Evolutionary conservation across 2,113 vertebrate genomes (phyloP), one percentile per base, ranked within the genome.

Genomic region (Melospiza melodia): DNA sequence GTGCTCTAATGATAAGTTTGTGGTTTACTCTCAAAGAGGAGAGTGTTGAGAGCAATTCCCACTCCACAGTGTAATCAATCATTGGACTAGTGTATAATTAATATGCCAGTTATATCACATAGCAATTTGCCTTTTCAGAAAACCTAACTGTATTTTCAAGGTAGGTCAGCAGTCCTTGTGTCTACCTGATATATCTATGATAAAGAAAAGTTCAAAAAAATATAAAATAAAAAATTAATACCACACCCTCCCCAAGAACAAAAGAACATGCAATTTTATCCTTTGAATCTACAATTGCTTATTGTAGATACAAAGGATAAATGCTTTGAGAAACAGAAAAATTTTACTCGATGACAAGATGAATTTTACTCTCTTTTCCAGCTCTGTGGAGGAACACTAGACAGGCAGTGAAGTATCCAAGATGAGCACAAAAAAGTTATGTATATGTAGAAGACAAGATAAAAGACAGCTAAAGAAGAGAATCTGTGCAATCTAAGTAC

Each of bases 11-110:
- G 95, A 95, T 89, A 95, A 93, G 76, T 76, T 84, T 79, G 93
- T 87, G 74, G 76, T 94, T 78, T 37, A 89, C 72, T 94, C 94
- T 96, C 86, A 84, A 91, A 96, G 84, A 91, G 87, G 90, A 93
- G 83, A 89, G 88, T 78, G 57, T 89, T 96, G 95, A 97, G 92
- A 98, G 96, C 66, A 93, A 89, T 95, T 98, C 96, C 94, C 67
- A 90, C 79, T 87, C 65, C 83, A 84, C 79, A 87, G 44, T 88
- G 85, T 95, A 98, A 98, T 98, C 97, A 98, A 96, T 98, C 98
- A 98, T 82, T 89, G 87, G 63, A 81, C 74, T 95, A 88, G 44
- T 8, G 35, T 94, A 71, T 95, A 97, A 98, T 98, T 97, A 97
- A 97, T 96, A 94, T 69, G 89, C 59, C 82, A 93, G 57, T 20